Conservation (phyloP, 2,113 vertebrate genomes). For the Anseranas semipalmata region DNA sequence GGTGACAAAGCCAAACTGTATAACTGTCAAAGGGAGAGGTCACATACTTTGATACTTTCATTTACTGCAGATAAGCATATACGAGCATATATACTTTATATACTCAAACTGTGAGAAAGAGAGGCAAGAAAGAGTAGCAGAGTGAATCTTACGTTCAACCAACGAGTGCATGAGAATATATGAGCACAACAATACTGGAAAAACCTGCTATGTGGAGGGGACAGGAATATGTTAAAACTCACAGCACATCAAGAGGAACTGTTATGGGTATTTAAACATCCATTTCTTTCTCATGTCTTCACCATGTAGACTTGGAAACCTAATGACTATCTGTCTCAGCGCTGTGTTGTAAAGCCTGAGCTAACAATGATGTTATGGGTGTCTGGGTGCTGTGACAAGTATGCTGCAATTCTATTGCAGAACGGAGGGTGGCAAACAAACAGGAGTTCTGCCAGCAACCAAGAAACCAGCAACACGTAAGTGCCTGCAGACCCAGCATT, state of each 20-base stretch:
- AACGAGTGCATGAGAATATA: background rate
- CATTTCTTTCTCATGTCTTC: background rate
- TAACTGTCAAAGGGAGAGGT: conserved; percentile 80
- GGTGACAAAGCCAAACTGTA: conserved; percentile 96
- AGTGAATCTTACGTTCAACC: background rate
- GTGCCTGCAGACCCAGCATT: background rate
- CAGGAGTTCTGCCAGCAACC: background rate
- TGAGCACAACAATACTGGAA: background rate
- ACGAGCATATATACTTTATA: background rate
- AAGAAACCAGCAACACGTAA: background rate
- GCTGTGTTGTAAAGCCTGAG: background rate
- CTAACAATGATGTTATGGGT: background rate
- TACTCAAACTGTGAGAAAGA: background rate
- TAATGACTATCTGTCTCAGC: background rate
- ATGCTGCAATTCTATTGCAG: background rate
- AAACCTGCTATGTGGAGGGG: background rate
- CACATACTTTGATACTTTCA: background rate
- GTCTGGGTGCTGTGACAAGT: background rate
- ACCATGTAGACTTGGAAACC: background rate
- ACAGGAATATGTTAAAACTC: background rate
- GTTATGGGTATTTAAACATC: background rate
- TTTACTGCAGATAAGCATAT: background rate
- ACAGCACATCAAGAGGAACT: background rate
- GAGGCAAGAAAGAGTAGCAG: background rate
- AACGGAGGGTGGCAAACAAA: background rate